phyloP scores from a whole-genome alignment of 2,888 invertebrate species.

The Auanema freiburgensis region DNA sequence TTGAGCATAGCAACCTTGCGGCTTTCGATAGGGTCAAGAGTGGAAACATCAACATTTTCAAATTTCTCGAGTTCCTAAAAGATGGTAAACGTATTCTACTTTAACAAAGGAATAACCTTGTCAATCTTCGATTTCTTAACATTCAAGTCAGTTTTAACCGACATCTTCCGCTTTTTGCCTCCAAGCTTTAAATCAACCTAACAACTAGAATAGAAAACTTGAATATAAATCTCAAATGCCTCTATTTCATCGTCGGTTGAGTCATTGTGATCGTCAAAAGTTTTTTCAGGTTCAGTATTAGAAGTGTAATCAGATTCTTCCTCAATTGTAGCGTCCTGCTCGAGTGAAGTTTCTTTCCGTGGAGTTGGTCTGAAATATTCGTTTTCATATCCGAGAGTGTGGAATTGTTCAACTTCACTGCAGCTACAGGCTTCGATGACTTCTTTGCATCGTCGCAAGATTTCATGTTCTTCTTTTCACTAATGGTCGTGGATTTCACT shows the following conservation, averaged over 20 bases:
- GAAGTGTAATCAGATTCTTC: conserved; percentile 11
- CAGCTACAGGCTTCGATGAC: conserved; percentile 10
- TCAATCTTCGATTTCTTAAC: conserved; percentile 8
- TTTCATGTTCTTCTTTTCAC: not conserved
- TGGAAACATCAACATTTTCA: conserved; percentile 31
- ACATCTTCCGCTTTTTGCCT: not conserved
- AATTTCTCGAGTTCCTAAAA: conserved; percentile 31
- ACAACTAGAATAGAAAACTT: not conserved
- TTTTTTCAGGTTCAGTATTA: not conserved
- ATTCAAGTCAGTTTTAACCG: conserved; percentile 2
- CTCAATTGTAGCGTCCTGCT: not conserved
- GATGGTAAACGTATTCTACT: too few relatives aligned
- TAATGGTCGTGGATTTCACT: not conserved
- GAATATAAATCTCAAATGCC: not conserved
- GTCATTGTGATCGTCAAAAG: conserved; percentile 11
- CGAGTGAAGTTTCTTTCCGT: not conserved
- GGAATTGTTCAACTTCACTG: conserved; percentile 13
- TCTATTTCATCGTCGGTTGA: conserved; percentile 21
- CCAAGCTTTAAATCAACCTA: not conserved
- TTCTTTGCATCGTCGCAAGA: not conserved
- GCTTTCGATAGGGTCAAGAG: conserved; percentile 37
- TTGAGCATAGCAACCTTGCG: conserved; percentile 39
- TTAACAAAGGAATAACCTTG: not conserved
- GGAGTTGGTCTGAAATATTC: conserved; percentile 13
- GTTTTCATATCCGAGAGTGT: not conserved